phyloP scores from a whole-genome alignment of 2,113 vertebrate species.

The Chunga burmeisteri region DNA sequence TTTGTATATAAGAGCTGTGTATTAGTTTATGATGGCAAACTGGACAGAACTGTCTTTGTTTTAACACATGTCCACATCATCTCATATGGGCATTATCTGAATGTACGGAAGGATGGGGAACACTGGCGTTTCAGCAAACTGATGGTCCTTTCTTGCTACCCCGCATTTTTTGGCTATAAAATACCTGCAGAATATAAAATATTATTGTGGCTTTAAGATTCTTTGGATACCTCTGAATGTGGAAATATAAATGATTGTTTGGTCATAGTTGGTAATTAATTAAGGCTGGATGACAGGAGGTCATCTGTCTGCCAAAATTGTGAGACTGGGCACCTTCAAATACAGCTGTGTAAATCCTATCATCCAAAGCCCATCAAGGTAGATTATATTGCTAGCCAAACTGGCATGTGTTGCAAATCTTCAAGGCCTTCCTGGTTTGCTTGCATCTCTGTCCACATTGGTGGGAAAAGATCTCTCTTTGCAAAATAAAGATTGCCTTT shows the following conservation, averaged over 20 bases:
- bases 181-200: neutral
- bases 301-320: neutral
- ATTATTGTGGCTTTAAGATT: neutral
- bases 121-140: neutral
- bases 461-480: neutral
- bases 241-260: neutral
- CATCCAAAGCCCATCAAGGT: neutral
- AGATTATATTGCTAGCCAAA: neutral
- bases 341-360: neutral
- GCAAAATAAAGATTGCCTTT: neutral
- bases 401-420: neutral
- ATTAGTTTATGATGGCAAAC: neutral
- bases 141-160: neutral
- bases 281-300: neutral
- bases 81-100: neutral
- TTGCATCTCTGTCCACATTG: neutral
- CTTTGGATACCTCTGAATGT: neutral
- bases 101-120: neutral
- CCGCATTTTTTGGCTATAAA: neutral
- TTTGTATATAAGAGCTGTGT: neutral
- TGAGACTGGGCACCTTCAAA: neutral
- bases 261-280: neutral
- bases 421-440: neutral
- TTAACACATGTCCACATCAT: neutral
- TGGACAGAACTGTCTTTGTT: neutral